Evolutionary conservation across 2,888 invertebrate species (phyloP).

Genomic region (Pachydiplax longipennis): DNA sequence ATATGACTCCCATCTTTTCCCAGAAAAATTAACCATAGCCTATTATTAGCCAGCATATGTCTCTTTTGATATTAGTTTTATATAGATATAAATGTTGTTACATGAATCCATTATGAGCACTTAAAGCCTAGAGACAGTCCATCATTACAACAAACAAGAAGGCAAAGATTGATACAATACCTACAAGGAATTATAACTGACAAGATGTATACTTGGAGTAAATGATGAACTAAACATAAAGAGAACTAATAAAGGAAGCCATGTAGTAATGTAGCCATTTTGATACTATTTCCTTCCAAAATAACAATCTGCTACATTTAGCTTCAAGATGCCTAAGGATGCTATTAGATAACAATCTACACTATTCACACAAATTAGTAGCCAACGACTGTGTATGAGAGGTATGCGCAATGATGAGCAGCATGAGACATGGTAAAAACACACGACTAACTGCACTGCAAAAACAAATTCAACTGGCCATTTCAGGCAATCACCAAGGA

Average conservation of each 20-base stretch:
- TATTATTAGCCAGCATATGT: background rate
- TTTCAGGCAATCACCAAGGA: conserved; percentile 19
- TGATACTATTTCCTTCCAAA: background rate
- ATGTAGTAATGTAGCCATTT: background rate
- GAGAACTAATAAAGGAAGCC: background rate
- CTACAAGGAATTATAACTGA: background rate
- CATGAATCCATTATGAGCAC: background rate
- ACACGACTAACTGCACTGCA: conserved; percentile 10
- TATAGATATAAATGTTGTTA: background rate
- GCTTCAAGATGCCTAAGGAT: conserved; percentile 15
- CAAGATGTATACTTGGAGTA: background rate
- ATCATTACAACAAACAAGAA: conserved; percentile 24
- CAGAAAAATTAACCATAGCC: background rate
- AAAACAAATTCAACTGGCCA: conserved; percentile 14
- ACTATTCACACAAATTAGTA: conserved; percentile 29
- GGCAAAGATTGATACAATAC: background rate
- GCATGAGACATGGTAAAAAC: background rate
- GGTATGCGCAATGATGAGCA: background rate
- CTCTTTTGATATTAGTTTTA: background rate
- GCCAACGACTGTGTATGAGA: conserved; percentile 20
- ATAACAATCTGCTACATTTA: conserved; percentile 2
- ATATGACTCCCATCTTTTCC: background rate
- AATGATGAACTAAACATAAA: background rate
- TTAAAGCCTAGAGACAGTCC: conserved; percentile 1
- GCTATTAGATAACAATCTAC: conserved; percentile 1